These are phyloP conservation scores for Enteromius afrohamiltoni DNA, from an alignment of 2,797 vertebrate species.

Conservation along the genomic window DNA sequence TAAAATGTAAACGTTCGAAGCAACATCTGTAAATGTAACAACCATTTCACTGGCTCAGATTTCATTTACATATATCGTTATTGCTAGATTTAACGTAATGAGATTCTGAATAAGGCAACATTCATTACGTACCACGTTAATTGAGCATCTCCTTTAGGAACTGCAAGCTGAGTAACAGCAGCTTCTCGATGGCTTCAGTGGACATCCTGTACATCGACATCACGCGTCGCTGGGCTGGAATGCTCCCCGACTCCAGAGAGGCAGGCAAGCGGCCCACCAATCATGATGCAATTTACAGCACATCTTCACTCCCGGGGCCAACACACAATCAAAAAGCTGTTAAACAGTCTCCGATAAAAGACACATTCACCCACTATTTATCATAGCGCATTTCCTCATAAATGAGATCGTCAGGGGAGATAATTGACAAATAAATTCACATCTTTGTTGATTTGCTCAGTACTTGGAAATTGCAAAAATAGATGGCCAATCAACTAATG, in stretches of 20 bases:
- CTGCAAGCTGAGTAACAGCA: conserved; percentile 90
- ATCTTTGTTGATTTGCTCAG: neutral
- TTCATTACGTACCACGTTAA: conserved; percentile 11
- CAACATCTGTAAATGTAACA: neutral
- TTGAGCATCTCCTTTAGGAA: conserved; percentile 58
- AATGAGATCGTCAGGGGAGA: conserved; percentile 25
- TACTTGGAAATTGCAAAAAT: conserved; percentile 29
- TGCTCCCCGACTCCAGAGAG: conserved; percentile 84
- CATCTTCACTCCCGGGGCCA: conserved; percentile 21
- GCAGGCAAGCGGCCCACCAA: conserved; percentile 76
- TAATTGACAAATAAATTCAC: conserved; percentile 41
- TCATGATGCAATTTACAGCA: conserved; percentile 12
- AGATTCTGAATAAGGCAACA: neutral
- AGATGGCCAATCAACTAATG: conserved; percentile 41
- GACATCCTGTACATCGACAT: conserved; percentile 99
- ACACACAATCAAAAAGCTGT: conserved; percentile 30
- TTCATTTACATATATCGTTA: neutral
- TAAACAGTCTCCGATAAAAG: conserved; percentile 32
- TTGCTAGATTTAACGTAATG: neutral
- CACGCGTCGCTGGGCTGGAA: conserved; percentile 87
- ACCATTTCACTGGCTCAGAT: neutral
- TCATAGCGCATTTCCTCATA: conserved; percentile 24
- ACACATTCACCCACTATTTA: conserved; percentile 27
- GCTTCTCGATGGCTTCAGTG: conserved; percentile 91
- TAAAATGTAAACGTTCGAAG: neutral